Evolutionary conservation across 2,888 invertebrate genomes (phyloP), one percentile per base, ranked within the genome.

Genomic region (Anthophora plumipes): DNA sequence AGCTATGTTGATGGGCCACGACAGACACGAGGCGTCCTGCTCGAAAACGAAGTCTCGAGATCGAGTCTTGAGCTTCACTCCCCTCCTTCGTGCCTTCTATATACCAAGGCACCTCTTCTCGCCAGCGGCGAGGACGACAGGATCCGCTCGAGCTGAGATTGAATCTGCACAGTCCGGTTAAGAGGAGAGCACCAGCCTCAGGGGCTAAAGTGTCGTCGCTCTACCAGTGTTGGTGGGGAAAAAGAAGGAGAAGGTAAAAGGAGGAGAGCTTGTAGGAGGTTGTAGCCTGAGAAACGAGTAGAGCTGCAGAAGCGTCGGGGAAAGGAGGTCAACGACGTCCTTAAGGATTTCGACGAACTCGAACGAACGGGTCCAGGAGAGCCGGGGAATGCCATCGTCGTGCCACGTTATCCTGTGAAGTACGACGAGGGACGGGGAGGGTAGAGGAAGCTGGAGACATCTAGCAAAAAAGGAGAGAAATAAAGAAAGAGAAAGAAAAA

Each of bases 241-340:
- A n/a, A n/a, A n/a, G 60, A 0, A 31, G 63, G 71, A 25, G 17
- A 48, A 2, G 39, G n/a, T 22, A 43, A 17, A 17, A 20, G 17
- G 14, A 20, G 52, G 64, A 31, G 55, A 57, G 61, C 54, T 63
- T 73, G 74, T 68, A 80, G 70, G 60, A 63, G 72, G 72, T 60
- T 79, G 86, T 81, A 83, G 84, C 64, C 80, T 83, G 81, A 83
- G n/a, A 86, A 88, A 86, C 82, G 79, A 85, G 82, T 31, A 77
- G 82, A 73, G 81, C 77, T 80, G 81, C 83, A 70, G 86, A 83
- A 85, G 85, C 83, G 63, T 67, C 79, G 81, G 66, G 80, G 85
- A 87, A 91, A 91, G 82, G 89, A 90, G 92, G 92, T 92, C 92
- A 92, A 92, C 91, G 90, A 92, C 88, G 90, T 90, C 89, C 91